phyloP scores from a whole-genome alignment of 2,113 vertebrate species.

The Phyllostomus hastatus region DNA sequence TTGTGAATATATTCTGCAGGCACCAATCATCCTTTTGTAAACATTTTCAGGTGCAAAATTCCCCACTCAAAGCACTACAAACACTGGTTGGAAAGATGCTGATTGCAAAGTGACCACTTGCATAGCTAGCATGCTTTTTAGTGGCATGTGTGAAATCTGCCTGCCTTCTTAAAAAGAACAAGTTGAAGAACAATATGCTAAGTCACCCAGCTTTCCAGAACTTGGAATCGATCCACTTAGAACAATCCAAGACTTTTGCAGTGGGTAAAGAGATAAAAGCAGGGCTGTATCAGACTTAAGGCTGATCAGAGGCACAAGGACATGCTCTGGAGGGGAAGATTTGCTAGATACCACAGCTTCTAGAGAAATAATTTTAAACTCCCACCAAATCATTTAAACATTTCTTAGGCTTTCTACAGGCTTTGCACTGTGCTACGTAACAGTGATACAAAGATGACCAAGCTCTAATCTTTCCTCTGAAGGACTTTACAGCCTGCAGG shows the following conservation, averaged over 20 bases:
- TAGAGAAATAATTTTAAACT: neutral
- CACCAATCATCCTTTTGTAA: neutral
- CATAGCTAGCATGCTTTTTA: neutral
- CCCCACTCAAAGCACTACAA: neutral
- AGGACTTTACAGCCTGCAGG: neutral
- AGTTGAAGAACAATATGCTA: neutral
- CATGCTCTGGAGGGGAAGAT: neutral
- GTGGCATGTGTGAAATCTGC: neutral
- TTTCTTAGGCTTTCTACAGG: neutral
- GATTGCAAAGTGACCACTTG: neutral
- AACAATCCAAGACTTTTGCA: neutral
- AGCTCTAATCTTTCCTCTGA: neutral
- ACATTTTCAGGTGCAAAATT: neutral
- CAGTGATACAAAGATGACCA: neutral
- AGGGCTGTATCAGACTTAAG: neutral
- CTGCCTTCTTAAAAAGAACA: neutral
- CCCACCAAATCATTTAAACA: neutral
- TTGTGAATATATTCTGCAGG: neutral
- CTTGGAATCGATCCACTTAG: neutral
- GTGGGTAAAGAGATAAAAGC: neutral
- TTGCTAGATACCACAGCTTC: neutral
- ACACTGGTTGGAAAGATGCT: neutral
- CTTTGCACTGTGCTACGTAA: neutral
- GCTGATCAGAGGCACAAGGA: neutral
- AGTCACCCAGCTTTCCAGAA: neutral